Percentiles rank a stretch among this genome's conserved stretches.
These are phyloP conservation scores for Trichoplusia ni DNA, from an alignment of 1,140 invertebrate genomes.

Conservation along the genomic window DNA sequence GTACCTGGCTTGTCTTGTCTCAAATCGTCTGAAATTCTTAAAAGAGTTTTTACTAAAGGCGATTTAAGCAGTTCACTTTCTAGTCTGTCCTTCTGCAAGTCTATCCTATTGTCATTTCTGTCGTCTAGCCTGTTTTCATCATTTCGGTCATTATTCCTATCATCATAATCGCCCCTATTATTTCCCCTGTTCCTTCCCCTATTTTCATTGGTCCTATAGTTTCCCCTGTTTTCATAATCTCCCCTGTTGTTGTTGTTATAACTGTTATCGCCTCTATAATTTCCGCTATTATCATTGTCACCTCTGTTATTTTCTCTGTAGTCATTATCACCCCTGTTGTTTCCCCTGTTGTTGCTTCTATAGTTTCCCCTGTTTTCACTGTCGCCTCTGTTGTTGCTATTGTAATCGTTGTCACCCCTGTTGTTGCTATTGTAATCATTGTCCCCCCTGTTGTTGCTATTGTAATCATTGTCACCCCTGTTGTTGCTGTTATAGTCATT, in stretches of 20 bases:
- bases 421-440: background rate
- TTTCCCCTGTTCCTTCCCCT: background rate
- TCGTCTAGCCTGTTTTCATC: background rate
- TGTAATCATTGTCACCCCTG: background rate
- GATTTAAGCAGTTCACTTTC: background rate
- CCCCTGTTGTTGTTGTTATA: background rate
- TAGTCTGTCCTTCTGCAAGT: background rate
- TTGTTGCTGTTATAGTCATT: background rate
- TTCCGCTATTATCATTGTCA: background rate
- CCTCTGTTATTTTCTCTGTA: background rate
- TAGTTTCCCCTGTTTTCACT: no score
- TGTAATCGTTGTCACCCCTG: background rate
- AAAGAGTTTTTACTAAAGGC: constrained; percentile 1
- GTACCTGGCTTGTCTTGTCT: background rate
- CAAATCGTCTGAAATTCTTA: background rate
- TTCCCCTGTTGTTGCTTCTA: background rate
- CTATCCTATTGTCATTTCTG: background rate
- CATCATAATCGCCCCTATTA: background rate
- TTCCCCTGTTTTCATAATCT: no score
- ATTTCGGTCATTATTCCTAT: background rate
- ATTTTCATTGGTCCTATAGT: no score
- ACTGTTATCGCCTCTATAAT: background rate
- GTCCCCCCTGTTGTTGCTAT: background rate
- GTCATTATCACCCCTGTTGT: background rate
- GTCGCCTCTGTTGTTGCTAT: background rate